These are phyloP conservation scores for Eristalinus sepulchralis DNA, from an alignment of 2,888 invertebrate species.

Conservation along the genomic window DNA sequence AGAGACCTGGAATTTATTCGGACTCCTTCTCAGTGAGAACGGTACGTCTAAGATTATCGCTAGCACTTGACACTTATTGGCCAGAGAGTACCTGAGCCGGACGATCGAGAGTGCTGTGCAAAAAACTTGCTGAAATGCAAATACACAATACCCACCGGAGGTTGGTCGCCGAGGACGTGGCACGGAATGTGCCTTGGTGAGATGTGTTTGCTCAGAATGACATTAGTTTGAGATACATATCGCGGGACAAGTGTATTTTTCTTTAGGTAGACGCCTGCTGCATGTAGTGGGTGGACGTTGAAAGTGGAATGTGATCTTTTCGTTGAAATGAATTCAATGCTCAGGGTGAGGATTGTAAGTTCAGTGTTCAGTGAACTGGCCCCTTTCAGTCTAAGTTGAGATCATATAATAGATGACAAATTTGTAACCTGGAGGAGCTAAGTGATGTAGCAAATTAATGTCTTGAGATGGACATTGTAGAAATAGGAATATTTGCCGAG, in stretches of 20 bases:
- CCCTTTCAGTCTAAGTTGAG: neutral
- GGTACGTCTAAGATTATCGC: conserved; percentile 57
- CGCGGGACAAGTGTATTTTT: neutral
- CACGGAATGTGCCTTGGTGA: neutral
- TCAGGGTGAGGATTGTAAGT: neutral
- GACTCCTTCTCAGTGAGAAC: conserved; percentile 18
- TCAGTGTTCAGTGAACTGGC: neutral
- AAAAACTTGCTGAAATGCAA: conserved; percentile 39
- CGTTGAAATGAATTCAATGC: neutral
- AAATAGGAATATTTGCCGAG: no score
- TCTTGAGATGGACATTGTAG: no score
- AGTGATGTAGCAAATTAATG: no score
- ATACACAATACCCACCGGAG: conserved; percentile 25
- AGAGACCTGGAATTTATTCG: conserved; percentile 36
- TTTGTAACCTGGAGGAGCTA: no score
- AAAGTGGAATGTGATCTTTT: neutral
- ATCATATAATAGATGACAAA: neutral
- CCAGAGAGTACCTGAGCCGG: conserved; percentile 62
- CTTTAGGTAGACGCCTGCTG: neutral
- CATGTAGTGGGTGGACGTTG: neutral
- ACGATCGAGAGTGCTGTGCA: conserved; percentile 24
- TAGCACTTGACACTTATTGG: conserved; percentile 68
- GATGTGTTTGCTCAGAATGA: neutral
- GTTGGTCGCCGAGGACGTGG: neutral
- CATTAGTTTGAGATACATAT: conserved; percentile 4